Evolutionary conservation across 2,888 invertebrate species (phyloP), one percentile per base, ranked within the genome.

Genomic region (Lasioglossum morio): DNA sequence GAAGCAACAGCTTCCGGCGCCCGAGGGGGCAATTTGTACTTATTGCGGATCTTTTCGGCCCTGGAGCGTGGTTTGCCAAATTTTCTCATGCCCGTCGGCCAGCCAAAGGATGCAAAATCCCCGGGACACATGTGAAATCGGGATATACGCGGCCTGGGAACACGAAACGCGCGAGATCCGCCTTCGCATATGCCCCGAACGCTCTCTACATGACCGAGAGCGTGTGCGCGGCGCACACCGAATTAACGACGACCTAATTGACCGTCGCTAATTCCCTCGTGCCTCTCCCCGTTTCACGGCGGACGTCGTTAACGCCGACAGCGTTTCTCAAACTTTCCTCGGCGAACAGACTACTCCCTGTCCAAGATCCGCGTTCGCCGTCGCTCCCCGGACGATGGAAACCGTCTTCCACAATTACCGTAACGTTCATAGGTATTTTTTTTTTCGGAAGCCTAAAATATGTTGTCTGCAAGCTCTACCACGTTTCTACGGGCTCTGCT

Each of bases 221-320:
- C 80, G 81, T 88, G 80, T 69, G 81, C 60, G 60, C 79, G 72
- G 69, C 78, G 75, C 78, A 74, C 87, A 74, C 87, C 89, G 82
- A 90, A 91, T 91, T 90, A 90, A 82, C 84, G 82, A 48, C 86
- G 84, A 84, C 82, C 91, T 88, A 90, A 90, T 88, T 90, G 90
- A 91, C 90, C 87, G 86, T 82, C 77, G 86, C 88, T 90, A 90
- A 90, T 91, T 86, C 80, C 78, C 84, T 82, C 84, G 77, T 74
- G 77, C 79, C 69, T 53, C 37, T 16, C 40, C 30, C 40, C 43
- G 79, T 53, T 79, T 82, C n/a, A 74, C 70, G 46, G 70, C 74
- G 84, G 40, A 73, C 85, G 57, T 86, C 86, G 80, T 85, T 85
- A 77, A 86, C 85, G 60, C 72, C 27, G 30, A n/a, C 84, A 77